A percentile compares a stretch with the other conserved stretches of the same genome.
These are phyloP conservation scores for Globia sparganii DNA, from an alignment of 2,888 invertebrate genomes.

Conservation along the genomic window DNA sequence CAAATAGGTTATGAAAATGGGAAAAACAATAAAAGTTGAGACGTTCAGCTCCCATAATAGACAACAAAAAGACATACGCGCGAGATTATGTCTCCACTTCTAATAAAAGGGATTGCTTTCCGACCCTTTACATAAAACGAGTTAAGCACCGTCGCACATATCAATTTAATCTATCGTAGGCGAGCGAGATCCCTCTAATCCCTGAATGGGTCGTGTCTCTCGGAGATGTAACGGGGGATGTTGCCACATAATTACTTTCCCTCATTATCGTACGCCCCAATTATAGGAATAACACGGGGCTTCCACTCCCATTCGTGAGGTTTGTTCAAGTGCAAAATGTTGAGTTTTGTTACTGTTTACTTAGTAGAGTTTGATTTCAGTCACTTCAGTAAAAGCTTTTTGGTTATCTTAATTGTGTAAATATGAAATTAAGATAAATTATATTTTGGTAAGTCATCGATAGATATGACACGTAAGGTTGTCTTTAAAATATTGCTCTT, in stretches of 20 bases:
- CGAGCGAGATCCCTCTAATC: constrained; percentile 86
- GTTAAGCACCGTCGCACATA: constrained; percentile 85
- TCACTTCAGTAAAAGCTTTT: constrained; percentile 43
- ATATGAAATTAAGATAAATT: constrained; percentile 22
- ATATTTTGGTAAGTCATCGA: constrained; percentile 15
- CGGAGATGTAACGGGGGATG: constrained; percentile 81
- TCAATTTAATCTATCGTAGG: constrained; percentile 87
- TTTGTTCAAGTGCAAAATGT: constrained; percentile 48
- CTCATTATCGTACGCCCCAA: constrained; percentile 76
- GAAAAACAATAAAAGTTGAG: constrained; percentile 80
- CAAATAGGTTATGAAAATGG: constrained; percentile 75
- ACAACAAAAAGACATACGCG: constrained; percentile 84
- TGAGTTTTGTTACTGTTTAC: constrained; percentile 36
- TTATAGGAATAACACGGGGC: constrained; percentile 65
- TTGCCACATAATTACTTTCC: constrained; percentile 87
- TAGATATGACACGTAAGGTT: constrained; percentile 19
- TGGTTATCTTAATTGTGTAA: constrained; percentile 33
- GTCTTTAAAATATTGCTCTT: no score
- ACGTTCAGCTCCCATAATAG: constrained; percentile 77
- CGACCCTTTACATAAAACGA: constrained; percentile 87
- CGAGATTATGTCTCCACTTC: constrained; percentile 84
- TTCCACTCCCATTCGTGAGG: constrained; percentile 45
- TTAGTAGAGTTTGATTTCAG: constrained; percentile 37
- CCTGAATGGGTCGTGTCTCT: constrained; percentile 80
- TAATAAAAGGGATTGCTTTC: constrained; percentile 87